Percentiles rank a stretch among this genome's conserved stretches.
Evolutionary conservation across 2,888 invertebrate genomes (phyloP).

Genomic region (Marronus borbonicus): DNA sequence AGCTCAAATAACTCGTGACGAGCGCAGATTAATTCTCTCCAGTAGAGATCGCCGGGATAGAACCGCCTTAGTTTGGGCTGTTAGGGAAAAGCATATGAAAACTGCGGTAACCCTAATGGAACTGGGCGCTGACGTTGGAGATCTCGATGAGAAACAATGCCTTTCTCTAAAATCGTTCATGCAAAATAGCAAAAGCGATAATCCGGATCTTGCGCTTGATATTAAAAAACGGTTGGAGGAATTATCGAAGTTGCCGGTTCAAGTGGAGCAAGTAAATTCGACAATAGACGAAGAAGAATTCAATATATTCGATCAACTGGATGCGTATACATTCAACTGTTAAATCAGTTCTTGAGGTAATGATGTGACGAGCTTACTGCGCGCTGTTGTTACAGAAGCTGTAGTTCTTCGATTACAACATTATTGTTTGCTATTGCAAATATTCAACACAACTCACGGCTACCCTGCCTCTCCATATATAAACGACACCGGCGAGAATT

Average conservation of each 20-base stretch:
- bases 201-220: neutral
- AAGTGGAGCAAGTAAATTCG: neutral
- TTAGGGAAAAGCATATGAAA: neutral
- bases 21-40: neutral
- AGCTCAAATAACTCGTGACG: neutral
- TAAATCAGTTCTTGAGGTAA: no score
- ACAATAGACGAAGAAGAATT: neutral
- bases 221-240: neutral
- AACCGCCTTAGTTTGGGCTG: neutral
- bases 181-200: neutral
- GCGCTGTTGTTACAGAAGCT: no score
- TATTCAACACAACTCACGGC: no score
- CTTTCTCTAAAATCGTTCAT: neutral
- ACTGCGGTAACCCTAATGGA: neutral
- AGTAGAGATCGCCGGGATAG: neutral
- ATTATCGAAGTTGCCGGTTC: neutral
- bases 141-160: neutral
- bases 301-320: neutral
- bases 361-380: no score
- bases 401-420: no score
- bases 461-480: no score
- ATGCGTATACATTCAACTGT: no score
- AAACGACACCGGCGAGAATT: no score
- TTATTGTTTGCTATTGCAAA: no score
- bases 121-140: neutral